Percentiles rank a stretch among this genome's conserved stretches.
phyloP scores from a whole-genome alignment of 2,888 invertebrate species.

The Hofmannophila pseudospretella region DNA sequence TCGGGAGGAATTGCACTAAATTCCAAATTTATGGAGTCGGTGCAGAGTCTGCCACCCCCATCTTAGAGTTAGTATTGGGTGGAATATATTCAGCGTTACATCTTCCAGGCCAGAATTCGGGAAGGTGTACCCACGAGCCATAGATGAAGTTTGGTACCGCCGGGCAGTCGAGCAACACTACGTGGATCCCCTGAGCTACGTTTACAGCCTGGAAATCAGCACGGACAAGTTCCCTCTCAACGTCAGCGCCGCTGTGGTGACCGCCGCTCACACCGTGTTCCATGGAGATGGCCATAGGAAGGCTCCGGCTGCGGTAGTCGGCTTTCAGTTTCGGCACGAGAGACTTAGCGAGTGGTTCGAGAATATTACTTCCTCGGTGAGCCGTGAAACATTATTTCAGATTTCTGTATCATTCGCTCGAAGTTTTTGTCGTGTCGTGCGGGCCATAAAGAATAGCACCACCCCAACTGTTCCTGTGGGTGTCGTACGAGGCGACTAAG shows the following conservation, averaged over 20 bases:
- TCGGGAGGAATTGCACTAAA: no score
- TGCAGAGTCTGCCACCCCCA: no score
- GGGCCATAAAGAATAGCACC: no score
- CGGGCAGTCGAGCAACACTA: slow-evolving; percentile 92
- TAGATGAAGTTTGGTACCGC: slow-evolving; percentile 93
- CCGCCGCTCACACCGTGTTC: slow-evolving; percentile 91
- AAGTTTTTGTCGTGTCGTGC: no score
- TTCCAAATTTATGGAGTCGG: no score
- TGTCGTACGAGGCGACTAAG: no score
- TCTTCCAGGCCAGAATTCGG: slow-evolving; percentile 82
- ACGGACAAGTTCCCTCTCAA: slow-evolving; percentile 68
- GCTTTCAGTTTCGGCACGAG: slow-evolving; percentile 89
- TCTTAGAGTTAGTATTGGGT: no score
- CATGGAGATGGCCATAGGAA: slow-evolving; percentile 78
- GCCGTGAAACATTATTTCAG: slow-evolving; percentile 23
- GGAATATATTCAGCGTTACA: no score
- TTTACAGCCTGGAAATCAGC: slow-evolving; percentile 78
- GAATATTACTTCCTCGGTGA: slow-evolving; percentile 86
- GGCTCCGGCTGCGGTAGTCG: slow-evolving; percentile 83
- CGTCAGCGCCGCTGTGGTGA: slow-evolving; percentile 84
- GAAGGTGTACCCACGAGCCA: slow-evolving; percentile 85
- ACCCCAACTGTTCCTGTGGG: no score
- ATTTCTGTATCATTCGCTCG: no score
- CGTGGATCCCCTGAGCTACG: slow-evolving; percentile 86
- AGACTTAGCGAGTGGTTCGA: slow-evolving; percentile 86